Conservation (phyloP, 2,797 vertebrate genomes). For the Diplodus sargus region DNA sequence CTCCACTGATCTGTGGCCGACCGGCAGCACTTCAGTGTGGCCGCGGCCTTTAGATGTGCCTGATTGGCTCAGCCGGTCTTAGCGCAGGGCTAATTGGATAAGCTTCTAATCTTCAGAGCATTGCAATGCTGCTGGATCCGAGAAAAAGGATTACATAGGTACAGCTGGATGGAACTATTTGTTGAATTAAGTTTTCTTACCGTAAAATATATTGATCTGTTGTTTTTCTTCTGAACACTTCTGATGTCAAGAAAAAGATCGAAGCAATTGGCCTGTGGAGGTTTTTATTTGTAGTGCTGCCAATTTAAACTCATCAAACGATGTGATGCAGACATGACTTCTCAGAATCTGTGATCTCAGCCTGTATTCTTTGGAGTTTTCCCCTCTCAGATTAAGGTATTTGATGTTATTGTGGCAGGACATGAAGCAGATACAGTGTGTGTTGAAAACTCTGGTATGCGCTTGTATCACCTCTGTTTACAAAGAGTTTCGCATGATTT, state of each 20-base stretch:
- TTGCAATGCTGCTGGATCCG: constrained; percentile 24
- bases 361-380: constrained; percentile 4
- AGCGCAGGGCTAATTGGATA: constrained; percentile 90
- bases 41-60: constrained; percentile 75
- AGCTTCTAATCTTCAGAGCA: constrained; percentile 89
- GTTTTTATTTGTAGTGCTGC: neutral
- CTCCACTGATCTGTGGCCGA: constrained; percentile 75
- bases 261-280: neutral
- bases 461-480: constrained; percentile 59
- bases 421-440: constrained; percentile 48
- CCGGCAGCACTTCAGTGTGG: constrained; percentile 80
- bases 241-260: neutral
- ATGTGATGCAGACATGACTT: neutral
- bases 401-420: constrained; percentile 32
- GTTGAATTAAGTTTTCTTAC: constrained; percentile 1
- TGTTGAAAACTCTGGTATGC: constrained; percentile 56
- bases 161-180: neutral
- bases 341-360: constrained; percentile 8
- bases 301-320: neutral
- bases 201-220: neutral
- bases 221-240: neutral
- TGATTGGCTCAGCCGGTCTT: constrained; percentile 84
- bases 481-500: constrained; percentile 60
- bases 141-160: constrained; percentile 26
- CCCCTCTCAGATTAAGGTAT: constrained; percentile 21